Evolutionary conservation across 2,797 vertebrate species (phyloP).

Genomic region (Cygnus olor): DNA sequence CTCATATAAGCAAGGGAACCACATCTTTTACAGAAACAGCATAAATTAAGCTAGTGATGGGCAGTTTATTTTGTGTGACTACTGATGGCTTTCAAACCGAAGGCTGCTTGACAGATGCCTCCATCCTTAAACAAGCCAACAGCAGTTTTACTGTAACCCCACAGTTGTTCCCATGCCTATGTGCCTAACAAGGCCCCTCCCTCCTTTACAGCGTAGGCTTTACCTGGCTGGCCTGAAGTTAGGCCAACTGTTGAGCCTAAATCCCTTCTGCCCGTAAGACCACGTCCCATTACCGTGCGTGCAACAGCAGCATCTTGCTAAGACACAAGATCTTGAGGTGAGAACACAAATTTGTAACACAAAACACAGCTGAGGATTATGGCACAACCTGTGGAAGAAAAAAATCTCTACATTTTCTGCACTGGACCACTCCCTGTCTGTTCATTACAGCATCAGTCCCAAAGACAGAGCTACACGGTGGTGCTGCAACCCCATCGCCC

Average conservation of each 20-base stretch:
- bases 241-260: background rate
- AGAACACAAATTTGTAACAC: background rate
- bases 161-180: background rate
- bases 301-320: background rate
- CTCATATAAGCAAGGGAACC: conserved; percentile 36
- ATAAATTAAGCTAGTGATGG: conserved; percentile 45
- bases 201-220: background rate
- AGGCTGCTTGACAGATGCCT: conserved; percentile 29
- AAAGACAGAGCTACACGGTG: background rate
- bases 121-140: conserved; percentile 20
- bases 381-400: background rate
- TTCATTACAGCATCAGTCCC: background rate
- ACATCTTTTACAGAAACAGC: conserved; percentile 33
- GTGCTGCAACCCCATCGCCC: background rate
- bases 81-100: conserved; percentile 34
- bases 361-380: background rate
- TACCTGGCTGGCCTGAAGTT: background rate
- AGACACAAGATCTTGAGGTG: background rate
- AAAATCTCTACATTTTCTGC: background rate
- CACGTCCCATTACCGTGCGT: accelerated
- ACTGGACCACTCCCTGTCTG: background rate
- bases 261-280: background rate
- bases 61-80: conserved; percentile 37
- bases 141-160: conserved; percentile 1
- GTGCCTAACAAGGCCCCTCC: background rate